Conservation (phyloP, 2,113 vertebrate species). For the Clarias batrachus region DNA sequence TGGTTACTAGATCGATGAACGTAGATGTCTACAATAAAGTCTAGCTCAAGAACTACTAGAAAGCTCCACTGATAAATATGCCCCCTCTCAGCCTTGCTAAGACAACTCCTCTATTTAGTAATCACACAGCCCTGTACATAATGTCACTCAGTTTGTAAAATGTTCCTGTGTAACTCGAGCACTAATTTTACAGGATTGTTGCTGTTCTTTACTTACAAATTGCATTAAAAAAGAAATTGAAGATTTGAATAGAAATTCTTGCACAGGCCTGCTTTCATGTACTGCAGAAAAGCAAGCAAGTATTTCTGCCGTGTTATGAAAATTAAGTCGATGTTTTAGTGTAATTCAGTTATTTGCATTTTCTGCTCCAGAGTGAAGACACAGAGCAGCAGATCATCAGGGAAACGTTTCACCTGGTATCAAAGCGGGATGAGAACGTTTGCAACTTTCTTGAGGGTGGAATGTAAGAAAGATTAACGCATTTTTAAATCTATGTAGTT, state of each 20-base stretch:
- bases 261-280: neutral
- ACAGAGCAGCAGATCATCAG: conserved; percentile 98
- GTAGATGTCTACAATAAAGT: neutral
- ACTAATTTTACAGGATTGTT: neutral
- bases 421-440: conserved; percentile 96
- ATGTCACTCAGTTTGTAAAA: neutral
- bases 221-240: neutral
- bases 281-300: neutral
- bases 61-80: neutral
- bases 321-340: neutral
- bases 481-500: neutral
- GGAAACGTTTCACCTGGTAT: conserved; percentile 98
- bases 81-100: neutral
- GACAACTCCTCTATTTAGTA: neutral
- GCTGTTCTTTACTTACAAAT: neutral
- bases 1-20: too few species aligned
- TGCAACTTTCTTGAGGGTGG: conserved; percentile 99
- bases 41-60: neutral
- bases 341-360: neutral
- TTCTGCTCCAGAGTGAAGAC: conserved; percentile 86
- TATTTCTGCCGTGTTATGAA: neutral
- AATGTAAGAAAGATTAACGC: conserved; percentile 76
- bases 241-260: neutral
- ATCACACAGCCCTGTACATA: neutral
- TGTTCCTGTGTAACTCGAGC: neutral